Conservation (phyloP, 1,140 invertebrate genomes). For the Lepidotrigona ventralis region DNA sequence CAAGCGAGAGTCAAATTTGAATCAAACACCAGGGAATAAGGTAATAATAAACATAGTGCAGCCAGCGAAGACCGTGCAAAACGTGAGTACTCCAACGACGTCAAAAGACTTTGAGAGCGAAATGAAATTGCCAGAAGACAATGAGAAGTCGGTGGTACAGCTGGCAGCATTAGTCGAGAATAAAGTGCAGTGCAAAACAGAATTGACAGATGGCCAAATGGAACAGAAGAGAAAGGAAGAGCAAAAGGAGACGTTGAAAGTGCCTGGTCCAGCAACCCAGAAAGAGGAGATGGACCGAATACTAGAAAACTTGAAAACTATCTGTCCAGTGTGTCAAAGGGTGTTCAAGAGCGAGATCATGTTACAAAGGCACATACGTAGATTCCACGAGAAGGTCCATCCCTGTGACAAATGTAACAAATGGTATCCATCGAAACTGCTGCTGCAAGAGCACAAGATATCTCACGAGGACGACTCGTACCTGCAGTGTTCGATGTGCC, state of each 20-base stretch:
- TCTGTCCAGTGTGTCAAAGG: conserved; percentile 77
- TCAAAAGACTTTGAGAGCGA: neutral
- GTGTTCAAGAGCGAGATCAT: conserved; percentile 73
- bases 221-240: neutral
- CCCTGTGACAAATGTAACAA: conserved; percentile 74
- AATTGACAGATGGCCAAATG: neutral
- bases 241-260: neutral
- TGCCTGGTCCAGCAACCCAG: neutral
- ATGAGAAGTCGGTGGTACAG: too few species aligned
- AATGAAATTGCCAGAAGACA: neutral
- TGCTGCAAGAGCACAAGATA: conserved; percentile 52
- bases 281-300: conserved; percentile 2
- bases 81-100: too few species aligned
- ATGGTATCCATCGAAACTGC: conserved; percentile 54
- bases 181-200: neutral
- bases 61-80: neutral
- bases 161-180: neutral
- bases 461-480: conserved; percentile 54
- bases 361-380: conserved; percentile 74
- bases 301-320: neutral
- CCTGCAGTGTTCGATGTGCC: conserved; percentile 69
- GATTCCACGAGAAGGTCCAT: conserved; percentile 75
- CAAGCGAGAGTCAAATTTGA: neutral
- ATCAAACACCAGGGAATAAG: too few species aligned
- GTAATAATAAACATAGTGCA: neutral